Evolutionary conservation across 2,797 vertebrate genomes (phyloP).

Genomic region (Vireo griseus): DNA sequence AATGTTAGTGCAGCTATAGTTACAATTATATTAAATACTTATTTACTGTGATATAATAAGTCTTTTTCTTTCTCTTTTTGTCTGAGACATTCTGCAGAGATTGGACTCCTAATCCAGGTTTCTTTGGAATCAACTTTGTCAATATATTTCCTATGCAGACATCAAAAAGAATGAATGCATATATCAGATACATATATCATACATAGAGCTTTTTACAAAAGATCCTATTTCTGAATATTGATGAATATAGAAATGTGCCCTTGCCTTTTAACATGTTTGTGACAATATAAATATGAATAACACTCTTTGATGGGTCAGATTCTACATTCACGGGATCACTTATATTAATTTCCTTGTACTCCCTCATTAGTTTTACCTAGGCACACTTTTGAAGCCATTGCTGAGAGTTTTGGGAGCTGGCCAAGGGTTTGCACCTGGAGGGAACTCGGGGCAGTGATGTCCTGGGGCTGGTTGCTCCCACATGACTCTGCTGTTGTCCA

Average conservation of each 20-base stretch:
- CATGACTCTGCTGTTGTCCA: accelerated
- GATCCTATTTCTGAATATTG: neutral
- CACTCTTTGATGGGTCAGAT: neutral
- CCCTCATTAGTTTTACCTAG: neutral
- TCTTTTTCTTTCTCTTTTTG: neutral
- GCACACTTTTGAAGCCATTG: neutral
- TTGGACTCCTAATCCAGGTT: neutral
- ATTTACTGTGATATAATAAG: neutral
- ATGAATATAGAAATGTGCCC: neutral
- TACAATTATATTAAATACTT: neutral
- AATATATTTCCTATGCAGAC: neutral
- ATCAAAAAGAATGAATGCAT: neutral
- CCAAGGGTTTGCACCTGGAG: neutral
- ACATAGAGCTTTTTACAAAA: neutral
- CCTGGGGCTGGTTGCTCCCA: neutral
- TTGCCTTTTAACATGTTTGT: neutral
- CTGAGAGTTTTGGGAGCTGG: neutral
- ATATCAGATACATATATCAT: neutral
- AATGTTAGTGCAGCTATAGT: neutral
- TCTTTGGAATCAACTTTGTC: neutral
- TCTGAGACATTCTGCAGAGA: neutral
- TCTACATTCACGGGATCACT: neutral
- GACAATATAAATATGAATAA: neutral
- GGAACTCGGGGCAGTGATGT: neutral
- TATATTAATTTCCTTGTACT: neutral